These are phyloP conservation scores for Melanerpes formicivorus DNA, from an alignment of 2,113 vertebrate species.

Conservation along the genomic window DNA sequence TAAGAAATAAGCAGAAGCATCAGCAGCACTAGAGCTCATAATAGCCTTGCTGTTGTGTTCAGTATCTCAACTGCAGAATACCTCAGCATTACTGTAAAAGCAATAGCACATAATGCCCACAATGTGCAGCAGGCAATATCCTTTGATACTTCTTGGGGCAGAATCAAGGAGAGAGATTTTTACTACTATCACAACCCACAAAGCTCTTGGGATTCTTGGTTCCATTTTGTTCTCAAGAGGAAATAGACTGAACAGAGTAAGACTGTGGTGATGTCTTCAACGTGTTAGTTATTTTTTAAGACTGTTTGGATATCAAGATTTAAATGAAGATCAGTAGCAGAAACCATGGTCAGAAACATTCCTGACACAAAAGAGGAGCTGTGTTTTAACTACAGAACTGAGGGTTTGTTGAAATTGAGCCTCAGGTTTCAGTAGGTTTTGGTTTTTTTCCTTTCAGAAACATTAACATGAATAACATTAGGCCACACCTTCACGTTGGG, in stretches of 20 bases:
- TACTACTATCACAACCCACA: background rate
- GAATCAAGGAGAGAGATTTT: background rate
- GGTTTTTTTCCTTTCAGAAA: background rate
- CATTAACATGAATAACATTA: background rate
- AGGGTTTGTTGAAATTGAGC: background rate
- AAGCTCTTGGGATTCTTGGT: accelerated
- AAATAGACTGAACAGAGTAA: slow-evolving; percentile 1
- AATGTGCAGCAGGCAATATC: background rate
- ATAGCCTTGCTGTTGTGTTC: background rate
- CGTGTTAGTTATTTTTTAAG: background rate
- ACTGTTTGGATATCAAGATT: background rate
- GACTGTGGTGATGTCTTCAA: background rate
- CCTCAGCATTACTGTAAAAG: background rate
- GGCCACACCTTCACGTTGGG: background rate
- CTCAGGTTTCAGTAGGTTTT: background rate
- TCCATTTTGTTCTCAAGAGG: background rate
- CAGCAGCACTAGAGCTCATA: background rate
- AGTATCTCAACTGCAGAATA: background rate
- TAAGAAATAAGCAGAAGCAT: background rate
- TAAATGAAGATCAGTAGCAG: background rate
- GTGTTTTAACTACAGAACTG: background rate
- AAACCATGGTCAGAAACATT: background rate
- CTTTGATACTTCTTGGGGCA: background rate
- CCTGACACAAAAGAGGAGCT: background rate
- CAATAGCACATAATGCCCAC: background rate